Conservation (phyloP, 1,140 invertebrate genomes). For the Lepidotrigona ventralis region DNA sequence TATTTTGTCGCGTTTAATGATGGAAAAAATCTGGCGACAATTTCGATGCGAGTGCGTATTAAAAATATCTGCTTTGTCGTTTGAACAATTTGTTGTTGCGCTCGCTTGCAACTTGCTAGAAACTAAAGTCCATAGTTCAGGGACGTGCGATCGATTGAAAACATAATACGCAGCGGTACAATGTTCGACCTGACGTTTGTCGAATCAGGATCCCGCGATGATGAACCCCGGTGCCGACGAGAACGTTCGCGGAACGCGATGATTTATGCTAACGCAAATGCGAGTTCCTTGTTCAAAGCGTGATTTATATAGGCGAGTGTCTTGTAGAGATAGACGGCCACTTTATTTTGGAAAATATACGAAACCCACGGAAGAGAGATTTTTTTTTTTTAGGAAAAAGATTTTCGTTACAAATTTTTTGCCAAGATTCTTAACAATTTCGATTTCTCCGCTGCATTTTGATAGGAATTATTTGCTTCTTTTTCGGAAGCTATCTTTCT, state of each 20-base stretch:
- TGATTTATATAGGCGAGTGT: neutral
- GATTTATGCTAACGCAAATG: neutral
- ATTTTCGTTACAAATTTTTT: too few species aligned
- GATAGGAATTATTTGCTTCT: too few species aligned
- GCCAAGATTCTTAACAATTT: too few species aligned
- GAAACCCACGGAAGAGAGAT: too few species aligned
- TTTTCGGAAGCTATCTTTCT: too few species aligned
- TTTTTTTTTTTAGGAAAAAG: neutral
- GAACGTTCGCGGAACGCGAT: neutral
- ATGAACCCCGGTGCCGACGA: fast-evolving
- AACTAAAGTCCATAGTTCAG: conserved; percentile 25
- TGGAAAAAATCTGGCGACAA: too few species aligned
- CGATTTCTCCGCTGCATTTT: too few species aligned
- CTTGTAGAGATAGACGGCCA: neutral
- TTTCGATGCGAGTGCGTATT: neutral
- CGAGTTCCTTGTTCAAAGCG: neutral
- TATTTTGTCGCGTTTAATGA: too few species aligned
- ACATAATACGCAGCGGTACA: neutral
- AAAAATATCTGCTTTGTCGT: conserved; percentile 17
- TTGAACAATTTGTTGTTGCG: neutral
- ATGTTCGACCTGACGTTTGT: neutral
- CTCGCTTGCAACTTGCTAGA: conserved; percentile 4
- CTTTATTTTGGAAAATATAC: neutral
- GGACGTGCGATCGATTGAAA: conserved; percentile 19
- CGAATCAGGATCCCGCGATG: neutral